Evolutionary conservation across 1,140 invertebrate species (phyloP).

Genomic region (Sycobia sp.): DNA sequence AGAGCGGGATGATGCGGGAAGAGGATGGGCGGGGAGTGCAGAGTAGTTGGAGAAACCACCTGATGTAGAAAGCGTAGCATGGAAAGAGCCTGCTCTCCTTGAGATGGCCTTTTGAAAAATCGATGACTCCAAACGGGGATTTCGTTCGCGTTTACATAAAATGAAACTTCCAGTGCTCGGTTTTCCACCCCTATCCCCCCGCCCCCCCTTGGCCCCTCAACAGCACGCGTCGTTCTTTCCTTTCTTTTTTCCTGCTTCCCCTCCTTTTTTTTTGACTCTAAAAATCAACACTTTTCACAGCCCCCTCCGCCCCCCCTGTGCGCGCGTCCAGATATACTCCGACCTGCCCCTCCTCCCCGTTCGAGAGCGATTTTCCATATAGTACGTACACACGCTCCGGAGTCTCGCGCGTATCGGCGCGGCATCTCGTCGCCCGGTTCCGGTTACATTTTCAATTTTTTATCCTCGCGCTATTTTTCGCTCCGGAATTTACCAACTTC

Average conservation of each 20-base stretch:
- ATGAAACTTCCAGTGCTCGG: conserved; percentile 40
- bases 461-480: no score
- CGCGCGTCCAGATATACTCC: background rate
- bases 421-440: background rate
- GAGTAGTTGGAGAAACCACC: no score
- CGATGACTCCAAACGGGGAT: conserved; percentile 46
- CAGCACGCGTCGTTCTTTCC: no score
- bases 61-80: no score
- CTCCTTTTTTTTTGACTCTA: background rate
- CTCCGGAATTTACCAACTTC: no score
- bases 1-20: no score
- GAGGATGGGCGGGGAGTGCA: no score
- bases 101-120: conserved; percentile 49
- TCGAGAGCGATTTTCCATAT: conserved; percentile 15
- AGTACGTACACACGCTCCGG: conserved; percentile 12
- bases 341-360: background rate
- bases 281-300: conserved; percentile 38
- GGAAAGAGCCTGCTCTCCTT: conserved; percentile 39
- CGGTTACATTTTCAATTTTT: background rate
- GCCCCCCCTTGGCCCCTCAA: no score
- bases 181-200: no score
- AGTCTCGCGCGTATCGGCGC: background rate
- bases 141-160: conserved; percentile 49
- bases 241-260: conserved; percentile 1
- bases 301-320: background rate